phyloP scores from a whole-genome alignment of 2,888 invertebrate genomes.

The Gastracanthus pulcherrimus region DNA sequence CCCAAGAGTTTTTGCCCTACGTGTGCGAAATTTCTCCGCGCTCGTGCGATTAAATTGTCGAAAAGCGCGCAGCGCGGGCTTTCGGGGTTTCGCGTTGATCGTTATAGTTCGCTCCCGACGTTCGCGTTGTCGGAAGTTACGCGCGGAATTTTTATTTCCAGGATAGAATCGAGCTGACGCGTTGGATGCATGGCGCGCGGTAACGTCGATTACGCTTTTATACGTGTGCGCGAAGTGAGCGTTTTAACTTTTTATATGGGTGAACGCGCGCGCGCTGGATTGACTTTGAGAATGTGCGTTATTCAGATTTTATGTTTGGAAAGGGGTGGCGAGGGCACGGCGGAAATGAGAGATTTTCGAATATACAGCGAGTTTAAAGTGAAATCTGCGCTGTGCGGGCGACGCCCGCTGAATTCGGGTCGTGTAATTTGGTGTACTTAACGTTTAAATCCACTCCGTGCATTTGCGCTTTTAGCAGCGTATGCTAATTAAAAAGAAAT shows the following conservation, averaged over 20 bases:
- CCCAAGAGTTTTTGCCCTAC: conserved; percentile 45
- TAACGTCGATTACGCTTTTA: conserved; percentile 31
- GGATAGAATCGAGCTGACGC: conserved; percentile 43
- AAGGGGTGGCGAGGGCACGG: neutral
- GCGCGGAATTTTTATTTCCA: conserved; percentile 36
- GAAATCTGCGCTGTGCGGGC: conserved; percentile 5
- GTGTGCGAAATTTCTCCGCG: conserved; percentile 47
- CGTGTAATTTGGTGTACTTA: conserved; percentile 5
- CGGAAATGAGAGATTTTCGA: neutral
- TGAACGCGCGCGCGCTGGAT: neutral
- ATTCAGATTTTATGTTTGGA: conserved; percentile 31
- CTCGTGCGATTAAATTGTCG: too few relatives aligned
- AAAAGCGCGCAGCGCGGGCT: neutral
- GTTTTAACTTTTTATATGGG: conserved; percentile 1
- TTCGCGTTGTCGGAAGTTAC: conserved; percentile 30
- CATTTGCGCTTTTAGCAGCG: neutral
- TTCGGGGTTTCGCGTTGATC: conserved; percentile 9
- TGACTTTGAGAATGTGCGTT: conserved; percentile 19
- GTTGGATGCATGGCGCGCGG: neutral
- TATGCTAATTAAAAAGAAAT: neutral
- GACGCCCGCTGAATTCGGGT: too few relatives aligned
- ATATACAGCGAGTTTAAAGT: neutral
- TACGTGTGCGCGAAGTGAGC: neutral
- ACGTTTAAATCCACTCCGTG: neutral
- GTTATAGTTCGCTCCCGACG: too few relatives aligned